A percentile compares a stretch with the other conserved stretches of the same genome.
Evolutionary conservation across 1,140 invertebrate genomes (phyloP).

Genomic region (Leptopilina clavipes): DNA sequence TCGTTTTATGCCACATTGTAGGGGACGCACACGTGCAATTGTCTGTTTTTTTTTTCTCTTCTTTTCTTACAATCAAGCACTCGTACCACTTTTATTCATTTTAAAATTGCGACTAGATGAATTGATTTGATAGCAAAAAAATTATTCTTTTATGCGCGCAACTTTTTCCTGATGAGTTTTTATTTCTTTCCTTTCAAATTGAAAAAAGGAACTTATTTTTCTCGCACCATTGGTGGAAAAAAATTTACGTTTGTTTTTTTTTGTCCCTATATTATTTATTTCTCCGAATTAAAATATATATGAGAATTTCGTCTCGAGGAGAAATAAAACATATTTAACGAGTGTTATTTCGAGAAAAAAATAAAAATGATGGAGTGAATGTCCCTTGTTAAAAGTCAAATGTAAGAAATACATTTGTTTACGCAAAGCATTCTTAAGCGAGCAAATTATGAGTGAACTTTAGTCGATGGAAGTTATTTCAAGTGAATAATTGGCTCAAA

Average conservation of each 20-base stretch:
- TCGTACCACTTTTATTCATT: slow-evolving; percentile 16
- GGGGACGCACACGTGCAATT: slow-evolving; percentile 56
- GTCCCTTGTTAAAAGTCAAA: slow-evolving; percentile 13
- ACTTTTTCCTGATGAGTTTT: not conserved
- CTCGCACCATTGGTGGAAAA: too few species aligned
- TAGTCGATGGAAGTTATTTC: slow-evolving; percentile 31
- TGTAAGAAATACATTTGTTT: slow-evolving; percentile 25
- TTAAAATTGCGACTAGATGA: slow-evolving; percentile 29
- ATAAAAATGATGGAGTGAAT: slow-evolving; percentile 14
- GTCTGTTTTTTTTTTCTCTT: slow-evolving; percentile 32
- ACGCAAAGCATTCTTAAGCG: slow-evolving; percentile 27
- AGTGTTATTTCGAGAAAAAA: not conserved
- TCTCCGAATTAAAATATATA: too few species aligned
- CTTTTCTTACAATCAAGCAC: slow-evolving; percentile 3
- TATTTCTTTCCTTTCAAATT: too few species aligned
- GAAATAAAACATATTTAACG: too few species aligned
- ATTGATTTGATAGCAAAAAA: slow-evolving; percentile 28
- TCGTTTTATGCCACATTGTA: slow-evolving; percentile 65
- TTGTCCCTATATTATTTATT: too few species aligned
- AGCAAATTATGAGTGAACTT: slow-evolving; percentile 34
- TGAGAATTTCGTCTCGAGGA: too few species aligned
- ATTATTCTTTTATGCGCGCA: not conserved
- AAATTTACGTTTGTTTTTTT: too few species aligned
- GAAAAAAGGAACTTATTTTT: too few species aligned
- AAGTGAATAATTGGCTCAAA: slow-evolving; percentile 34